Evolutionary conservation across 2,113 vertebrate genomes (phyloP), one percentile per base, ranked within the genome.

Genomic region (Coryphaenoides rupestris): DNA sequence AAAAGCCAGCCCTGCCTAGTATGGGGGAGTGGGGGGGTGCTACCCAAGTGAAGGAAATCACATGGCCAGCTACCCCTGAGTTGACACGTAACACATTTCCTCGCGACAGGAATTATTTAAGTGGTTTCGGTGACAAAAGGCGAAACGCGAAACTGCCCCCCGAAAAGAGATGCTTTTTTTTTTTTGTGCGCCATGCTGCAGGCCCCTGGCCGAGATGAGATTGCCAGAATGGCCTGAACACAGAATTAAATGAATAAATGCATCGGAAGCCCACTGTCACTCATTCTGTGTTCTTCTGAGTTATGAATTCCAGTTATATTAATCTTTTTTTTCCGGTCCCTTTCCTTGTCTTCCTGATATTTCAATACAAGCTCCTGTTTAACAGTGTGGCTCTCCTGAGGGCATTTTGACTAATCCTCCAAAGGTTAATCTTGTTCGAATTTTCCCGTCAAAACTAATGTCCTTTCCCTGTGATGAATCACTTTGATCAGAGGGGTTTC

Each of bases 221-320:
- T 73, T 46, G 63, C 62, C 22, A 4, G 49, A 74, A 54, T 58
- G 15, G 64, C 53, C 55, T 33, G 56, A 68, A 64, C 72, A 65
- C 67, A 72, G 73, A 75, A 84, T 87, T 83, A 79, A 86, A 88
- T 84, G 83, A 85, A 88, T 86, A 88, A 86, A 87, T 86, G 81
- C 84, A 86, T 87, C 45, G 71, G 65, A n/a, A 74, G 64, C 58
- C 65, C 63, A 23, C 68, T 74, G 74, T 75, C 63, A 68, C 55
- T 74, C 66, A 72, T 40, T 12, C 24, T 74, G 47, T 50, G n/a
- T n/a, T n/a, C 7, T 60, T 68, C 69, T n/a, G 3, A 0, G 46
- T 67, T 70, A 66, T 64, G 70, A 68, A 66, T 67, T 19, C 63
- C 45, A 5, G 46, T 60, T 53, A 46, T 49, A 67, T 72, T 62